Conservation (phyloP, 2,888 invertebrate species). For the Hesperia comma region DNA sequence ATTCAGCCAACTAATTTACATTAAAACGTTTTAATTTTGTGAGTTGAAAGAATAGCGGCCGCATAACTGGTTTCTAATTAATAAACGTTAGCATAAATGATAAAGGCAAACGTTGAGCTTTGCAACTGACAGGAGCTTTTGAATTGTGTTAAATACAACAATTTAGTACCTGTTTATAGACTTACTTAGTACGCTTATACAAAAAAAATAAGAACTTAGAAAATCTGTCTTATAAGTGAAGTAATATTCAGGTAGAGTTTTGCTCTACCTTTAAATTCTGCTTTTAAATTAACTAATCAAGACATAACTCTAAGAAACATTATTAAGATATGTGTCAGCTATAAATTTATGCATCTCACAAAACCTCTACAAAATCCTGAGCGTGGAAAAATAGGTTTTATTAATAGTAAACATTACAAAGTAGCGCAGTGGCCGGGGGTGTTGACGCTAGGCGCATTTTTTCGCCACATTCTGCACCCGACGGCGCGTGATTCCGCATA, state of each 20-base stretch:
- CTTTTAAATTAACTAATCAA: not conserved
- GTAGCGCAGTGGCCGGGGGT: constrained; percentile 33
- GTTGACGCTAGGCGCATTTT: constrained; percentile 73
- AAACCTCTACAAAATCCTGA: not conserved
- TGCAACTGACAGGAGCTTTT: constrained; percentile 1
- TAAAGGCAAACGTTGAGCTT: constrained; percentile 14
- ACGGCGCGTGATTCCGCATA: constrained; percentile 52
- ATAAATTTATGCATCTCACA: not conserved
- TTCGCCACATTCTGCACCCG: constrained; percentile 70
- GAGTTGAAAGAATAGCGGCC: constrained; percentile 19
- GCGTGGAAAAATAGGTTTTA: constrained; percentile 3
- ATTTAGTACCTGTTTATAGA: not conserved
- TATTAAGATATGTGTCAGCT: not conserved
- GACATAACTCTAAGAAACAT: not conserved
- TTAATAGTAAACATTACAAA: constrained; percentile 19
- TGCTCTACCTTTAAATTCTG: not conserved
- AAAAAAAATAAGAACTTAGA: not conserved
- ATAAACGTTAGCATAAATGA: constrained; percentile 26
- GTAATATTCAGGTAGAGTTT: too few species aligned
- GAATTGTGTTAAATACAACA: constrained; percentile 1
- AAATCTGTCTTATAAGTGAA: not conserved
- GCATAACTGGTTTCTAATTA: constrained; percentile 23
- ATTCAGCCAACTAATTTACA: constrained; percentile 28
- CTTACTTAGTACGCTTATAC: not conserved
- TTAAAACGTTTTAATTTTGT: constrained; percentile 32